Percentiles rank a stretch among this genome's conserved stretches.
Conservation (phyloP, 2,888 invertebrate genomes). For the Calameuta filiformis region DNA sequence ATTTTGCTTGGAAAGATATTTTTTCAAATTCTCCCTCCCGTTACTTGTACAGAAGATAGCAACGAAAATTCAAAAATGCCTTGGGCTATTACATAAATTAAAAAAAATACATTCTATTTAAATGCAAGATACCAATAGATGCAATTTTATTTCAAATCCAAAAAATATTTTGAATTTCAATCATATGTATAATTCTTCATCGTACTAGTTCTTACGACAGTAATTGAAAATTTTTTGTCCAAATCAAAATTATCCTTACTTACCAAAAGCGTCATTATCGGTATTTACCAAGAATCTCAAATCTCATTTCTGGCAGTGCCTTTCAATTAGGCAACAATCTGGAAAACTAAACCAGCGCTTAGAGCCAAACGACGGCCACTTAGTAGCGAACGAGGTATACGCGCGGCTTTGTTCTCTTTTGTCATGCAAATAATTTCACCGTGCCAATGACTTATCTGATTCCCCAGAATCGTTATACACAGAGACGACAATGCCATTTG, state of each 20-base stretch:
- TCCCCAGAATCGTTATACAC: background rate
- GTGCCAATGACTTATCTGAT: conserved; percentile 14
- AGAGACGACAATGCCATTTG: background rate
- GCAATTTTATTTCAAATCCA: no score
- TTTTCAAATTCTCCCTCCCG: background rate
- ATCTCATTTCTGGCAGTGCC: background rate
- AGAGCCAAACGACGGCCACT: background rate
- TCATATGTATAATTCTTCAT: background rate
- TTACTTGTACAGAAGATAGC: background rate
- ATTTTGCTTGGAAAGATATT: background rate
- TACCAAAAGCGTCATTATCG: background rate
- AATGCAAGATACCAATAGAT: no score
- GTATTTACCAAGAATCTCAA: background rate
- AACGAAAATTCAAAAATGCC: no score
- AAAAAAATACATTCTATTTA: no score
- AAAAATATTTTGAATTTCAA: no score
- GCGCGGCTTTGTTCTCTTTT: background rate
- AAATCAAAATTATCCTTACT: background rate
- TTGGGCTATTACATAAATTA: no score
- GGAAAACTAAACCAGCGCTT: background rate
- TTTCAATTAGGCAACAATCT: background rate
- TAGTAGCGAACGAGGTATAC: background rate
- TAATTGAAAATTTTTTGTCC: background rate
- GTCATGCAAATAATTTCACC: background rate
- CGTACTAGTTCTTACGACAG: background rate